phyloP scores from a whole-genome alignment of 2,113 vertebrate genomes.

The Eulacestoma nigropectus region DNA sequence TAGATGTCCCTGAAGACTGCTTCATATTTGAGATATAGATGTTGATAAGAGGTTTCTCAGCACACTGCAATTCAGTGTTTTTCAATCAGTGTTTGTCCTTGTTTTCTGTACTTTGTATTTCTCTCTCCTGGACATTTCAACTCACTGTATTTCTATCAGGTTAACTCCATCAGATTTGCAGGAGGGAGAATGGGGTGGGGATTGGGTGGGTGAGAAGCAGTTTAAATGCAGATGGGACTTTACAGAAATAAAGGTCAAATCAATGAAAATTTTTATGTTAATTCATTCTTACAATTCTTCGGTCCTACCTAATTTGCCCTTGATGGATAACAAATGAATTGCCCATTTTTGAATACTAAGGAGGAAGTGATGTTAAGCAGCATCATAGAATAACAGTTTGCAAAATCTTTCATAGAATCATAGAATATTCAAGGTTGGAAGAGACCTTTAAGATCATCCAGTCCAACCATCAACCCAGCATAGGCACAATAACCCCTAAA shows the following conservation, averaged over 20 bases:
- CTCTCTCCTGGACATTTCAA: not conserved
- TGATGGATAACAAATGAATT: not conserved
- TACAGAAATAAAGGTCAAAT: not conserved
- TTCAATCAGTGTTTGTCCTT: not conserved
- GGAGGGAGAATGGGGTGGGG: rapidly evolving
- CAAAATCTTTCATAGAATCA: not conserved
- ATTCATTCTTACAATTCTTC: not conserved
- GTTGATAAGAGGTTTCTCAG: slow-evolving; percentile 31
- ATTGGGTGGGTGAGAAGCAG: not conserved
- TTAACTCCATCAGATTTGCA: not conserved
- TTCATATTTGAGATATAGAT: slow-evolving; percentile 20
- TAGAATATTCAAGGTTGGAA: not conserved
- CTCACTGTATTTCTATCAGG: not conserved
- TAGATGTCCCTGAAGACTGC: not conserved
- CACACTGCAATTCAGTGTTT: not conserved
- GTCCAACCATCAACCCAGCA: not conserved
- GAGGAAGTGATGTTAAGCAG: not conserved
- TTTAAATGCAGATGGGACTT: not conserved
- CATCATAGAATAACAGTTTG: not conserved
- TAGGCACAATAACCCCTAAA: not conserved
- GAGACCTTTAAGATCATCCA: not conserved
- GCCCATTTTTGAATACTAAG: not conserved
- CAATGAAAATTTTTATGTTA: not conserved
- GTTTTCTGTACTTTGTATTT: not conserved
- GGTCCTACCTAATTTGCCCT: not conserved